Conservation (phyloP, 2,888 invertebrate species). For the Hyles lineata region DNA sequence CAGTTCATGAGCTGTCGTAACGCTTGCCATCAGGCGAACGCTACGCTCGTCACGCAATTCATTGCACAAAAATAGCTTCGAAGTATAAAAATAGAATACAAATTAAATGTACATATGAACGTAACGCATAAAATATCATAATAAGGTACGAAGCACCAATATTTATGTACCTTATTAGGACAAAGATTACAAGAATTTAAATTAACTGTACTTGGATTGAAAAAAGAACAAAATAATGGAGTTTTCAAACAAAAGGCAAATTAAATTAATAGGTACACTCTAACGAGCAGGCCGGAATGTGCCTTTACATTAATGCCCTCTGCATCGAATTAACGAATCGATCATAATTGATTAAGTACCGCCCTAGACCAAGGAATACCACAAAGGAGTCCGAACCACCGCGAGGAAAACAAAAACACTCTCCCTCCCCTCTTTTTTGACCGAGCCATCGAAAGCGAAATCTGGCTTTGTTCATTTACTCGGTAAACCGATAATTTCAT, state of each 20-base stretch:
- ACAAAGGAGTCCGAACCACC: conserved; percentile 77
- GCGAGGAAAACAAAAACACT: conserved; percentile 76
- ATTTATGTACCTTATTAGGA: too few relatives aligned
- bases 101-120: too few relatives aligned
- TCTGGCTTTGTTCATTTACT: conserved; percentile 85
- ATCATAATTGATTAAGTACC: conserved; percentile 84
- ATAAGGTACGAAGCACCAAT: too few relatives aligned
- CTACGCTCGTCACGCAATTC: too few relatives aligned
- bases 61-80: too few relatives aligned
- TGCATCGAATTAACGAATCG: conserved; percentile 81
- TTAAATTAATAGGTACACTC: conserved; percentile 4
- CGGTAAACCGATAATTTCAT: conserved; percentile 85
- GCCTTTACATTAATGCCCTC: conserved; percentile 61
- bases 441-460: conserved; percentile 75
- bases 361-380: conserved; percentile 64
- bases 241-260: background rate
- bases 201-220: too few relatives aligned
- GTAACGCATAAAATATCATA: too few relatives aligned
- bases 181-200: too few relatives aligned
- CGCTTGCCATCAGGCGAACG: too few relatives aligned
- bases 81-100: too few relatives aligned
- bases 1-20: too few relatives aligned
- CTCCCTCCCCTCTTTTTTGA: conserved; percentile 73
- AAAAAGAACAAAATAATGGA: background rate
- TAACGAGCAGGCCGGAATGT: conserved; percentile 30